Base-by-base conservation (phyloP, 2,888 invertebrate genomes). In the Euplexia lucipara region DNA sequence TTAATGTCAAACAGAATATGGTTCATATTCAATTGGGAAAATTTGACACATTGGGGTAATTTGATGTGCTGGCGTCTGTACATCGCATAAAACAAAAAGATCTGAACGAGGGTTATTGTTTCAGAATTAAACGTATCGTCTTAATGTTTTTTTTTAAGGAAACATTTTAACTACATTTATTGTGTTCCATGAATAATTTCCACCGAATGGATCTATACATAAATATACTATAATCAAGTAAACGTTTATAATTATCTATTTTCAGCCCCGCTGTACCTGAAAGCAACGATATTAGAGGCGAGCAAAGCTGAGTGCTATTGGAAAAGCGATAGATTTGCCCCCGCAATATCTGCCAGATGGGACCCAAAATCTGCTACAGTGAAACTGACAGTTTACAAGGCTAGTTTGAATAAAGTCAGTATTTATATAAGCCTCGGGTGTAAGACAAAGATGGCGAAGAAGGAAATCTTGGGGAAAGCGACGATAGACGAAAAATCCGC, bases 311-410 rank as follows among this genome's bases (percentile, higher is more conserved):
- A 95, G 78, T 94, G 93, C 71, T 95, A 95, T 72, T 97, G 98
- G 97, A 97, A 97, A 87, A 97, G 97, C 78, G 96, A 97, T 81
- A 95, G 96, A 74, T 98, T 98, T 89, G 94, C 95, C 16, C 97
- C 98, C 6, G 97, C 97, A 4, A 96, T 98, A 64, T 97, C 97
- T n/a, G 96, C 97, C 81, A 97, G 97, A 90, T 97, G 97, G 95
- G 97, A 97, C 81, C 96, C 96, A 0, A 96, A 96, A 79, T 95
- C 96, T 8, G 96, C 97, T 0, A 96, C 96, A 22, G 96, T 97
- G 22, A 95, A 96, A 78, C 95, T 97, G 49, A 95, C 96, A 74
- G 96, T 97, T 6, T 96, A 96, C 87, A 96, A 96, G 82, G 96
- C 96, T 20, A 96, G 96, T 69, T 88, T 97, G 64, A 95, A 95